Conservation (phyloP, 1,140 invertebrate species). For the Gryllus bimaculatus region DNA sequence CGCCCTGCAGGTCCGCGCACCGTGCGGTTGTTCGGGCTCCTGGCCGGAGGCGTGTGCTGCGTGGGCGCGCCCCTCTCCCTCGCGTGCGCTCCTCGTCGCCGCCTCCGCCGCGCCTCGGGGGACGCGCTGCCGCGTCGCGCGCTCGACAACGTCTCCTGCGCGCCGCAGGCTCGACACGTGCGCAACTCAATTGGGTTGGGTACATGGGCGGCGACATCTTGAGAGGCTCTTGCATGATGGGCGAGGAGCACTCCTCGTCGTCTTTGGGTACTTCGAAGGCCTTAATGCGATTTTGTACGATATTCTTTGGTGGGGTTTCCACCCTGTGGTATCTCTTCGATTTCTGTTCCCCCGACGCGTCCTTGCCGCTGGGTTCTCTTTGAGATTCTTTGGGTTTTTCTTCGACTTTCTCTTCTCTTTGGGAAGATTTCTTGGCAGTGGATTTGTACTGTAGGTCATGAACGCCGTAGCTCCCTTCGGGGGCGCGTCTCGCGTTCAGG, state of each 20-base stretch:
- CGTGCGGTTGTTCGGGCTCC: slow-evolving; percentile 35
- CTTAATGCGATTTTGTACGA: slow-evolving; percentile 43
- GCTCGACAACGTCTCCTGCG: neutral
- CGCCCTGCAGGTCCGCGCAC: slow-evolving; percentile 41
- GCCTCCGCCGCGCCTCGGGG: no score
- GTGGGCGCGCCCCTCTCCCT: no score
- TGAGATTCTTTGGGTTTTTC: slow-evolving; percentile 35
- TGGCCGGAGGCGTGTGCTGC: no score
- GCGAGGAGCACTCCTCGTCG: slow-evolving; percentile 22
- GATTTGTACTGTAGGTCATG: slow-evolving; percentile 33
- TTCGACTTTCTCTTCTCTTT: slow-evolving; percentile 29
- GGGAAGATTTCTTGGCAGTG: neutral
- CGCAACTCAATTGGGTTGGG: slow-evolving; percentile 38
- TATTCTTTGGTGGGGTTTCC: slow-evolving; percentile 34
- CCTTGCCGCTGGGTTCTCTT: neutral
- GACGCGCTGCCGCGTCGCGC: no score
- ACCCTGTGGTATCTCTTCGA: neutral
- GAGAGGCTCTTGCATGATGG: slow-evolving; percentile 39
- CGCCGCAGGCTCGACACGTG: slow-evolving; percentile 32
- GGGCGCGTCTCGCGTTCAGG: neutral
- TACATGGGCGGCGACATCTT: slow-evolving; percentile 33
- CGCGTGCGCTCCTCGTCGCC: no score
- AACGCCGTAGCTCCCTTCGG: slow-evolving; percentile 10
- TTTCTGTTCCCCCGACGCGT: neutral
- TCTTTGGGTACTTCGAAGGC: slow-evolving; percentile 35